Base-by-base conservation (phyloP, 2,113 vertebrate species). In the Origma solitaria region DNA sequence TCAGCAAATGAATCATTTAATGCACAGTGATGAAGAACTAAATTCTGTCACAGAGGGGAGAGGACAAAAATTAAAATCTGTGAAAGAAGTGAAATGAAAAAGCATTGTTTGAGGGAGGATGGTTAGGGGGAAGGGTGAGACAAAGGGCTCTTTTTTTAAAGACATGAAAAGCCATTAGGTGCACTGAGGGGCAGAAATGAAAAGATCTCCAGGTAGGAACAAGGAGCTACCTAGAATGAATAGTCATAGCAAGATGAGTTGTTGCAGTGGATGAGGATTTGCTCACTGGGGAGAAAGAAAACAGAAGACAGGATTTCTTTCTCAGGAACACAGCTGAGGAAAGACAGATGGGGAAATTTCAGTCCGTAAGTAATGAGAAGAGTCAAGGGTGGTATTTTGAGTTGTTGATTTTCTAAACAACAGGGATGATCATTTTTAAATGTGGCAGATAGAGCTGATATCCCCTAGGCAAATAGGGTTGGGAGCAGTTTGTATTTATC, bases 341-440 rank as follows among this genome's bases (percentile, higher is more conserved):
- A 95, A 94, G 93, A 92, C 66, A 91, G 86, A 91, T 88, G 90
- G n/a, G 82, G 50, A 87, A 92, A 73, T 86, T 82, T 90, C 40
- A 60, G 75, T 68, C 38, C 0, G 2, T 70, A 96, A 94, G 51
- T 92, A 94, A 96, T 58, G 79, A 94, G 75, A 82, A 93, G 80
- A 95, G 87, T 94, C 94, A 94, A 54, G 94, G 87, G 90, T 94
- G 58, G 58, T 77, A 56, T 90, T 95, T 75, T 73, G 87, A 92
- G 75, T 56, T 94, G 85, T 69, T 95, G 88, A 87, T 96, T 95
- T 92, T 87, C 87, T 85, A 91, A 90, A 91, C 83, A 95, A 97
- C 85, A 90, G 87, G 79, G 73, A 89, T 80, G 75, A 89, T 94
- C 1, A 91, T 92, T 96, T 95, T 95, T 80, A 95, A 95, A 89